Percentiles rank a stretch among this genome's conserved stretches.
phyloP scores from a whole-genome alignment of 2,113 vertebrate species.

The Lophura nycthemera region DNA sequence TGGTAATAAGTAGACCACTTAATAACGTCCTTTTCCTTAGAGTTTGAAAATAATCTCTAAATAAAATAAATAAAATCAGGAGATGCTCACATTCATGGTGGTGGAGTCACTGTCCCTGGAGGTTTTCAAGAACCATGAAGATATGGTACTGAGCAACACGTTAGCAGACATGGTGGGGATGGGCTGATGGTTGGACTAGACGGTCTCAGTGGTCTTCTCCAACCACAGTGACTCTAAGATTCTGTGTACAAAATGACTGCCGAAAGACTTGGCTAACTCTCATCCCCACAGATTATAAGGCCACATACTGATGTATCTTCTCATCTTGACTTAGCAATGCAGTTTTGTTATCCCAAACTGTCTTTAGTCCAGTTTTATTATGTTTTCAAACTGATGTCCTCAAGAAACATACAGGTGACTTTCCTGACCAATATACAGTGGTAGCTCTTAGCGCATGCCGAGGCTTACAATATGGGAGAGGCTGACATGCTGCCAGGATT shows the following conservation, averaged over 20 bases:
- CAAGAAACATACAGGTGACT: not conserved
- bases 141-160: too few relatives aligned
- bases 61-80: not conserved
- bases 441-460: not conserved
- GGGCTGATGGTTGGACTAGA: too few relatives aligned
- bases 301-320: not conserved
- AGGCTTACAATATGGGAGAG: not conserved
- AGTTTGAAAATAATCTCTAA: not conserved
- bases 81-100: not conserved
- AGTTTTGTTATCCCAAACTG: not conserved
- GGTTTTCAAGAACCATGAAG: too few relatives aligned
- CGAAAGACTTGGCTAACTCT: not conserved
- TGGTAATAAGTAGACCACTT: not conserved
- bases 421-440: not conserved
- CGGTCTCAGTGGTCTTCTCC: too few relatives aligned
- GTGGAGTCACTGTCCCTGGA: too few relatives aligned
- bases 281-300: not conserved
- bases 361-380: not conserved
- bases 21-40: not conserved
- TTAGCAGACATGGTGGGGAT: too few relatives aligned
- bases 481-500: not conserved
- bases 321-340: not conserved
- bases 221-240: too few relatives aligned
- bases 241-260: too few relatives aligned
- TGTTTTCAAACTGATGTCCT: not conserved